phyloP scores from a whole-genome alignment of 2,113 vertebrate genomes.

The Silurus meridionalis region DNA sequence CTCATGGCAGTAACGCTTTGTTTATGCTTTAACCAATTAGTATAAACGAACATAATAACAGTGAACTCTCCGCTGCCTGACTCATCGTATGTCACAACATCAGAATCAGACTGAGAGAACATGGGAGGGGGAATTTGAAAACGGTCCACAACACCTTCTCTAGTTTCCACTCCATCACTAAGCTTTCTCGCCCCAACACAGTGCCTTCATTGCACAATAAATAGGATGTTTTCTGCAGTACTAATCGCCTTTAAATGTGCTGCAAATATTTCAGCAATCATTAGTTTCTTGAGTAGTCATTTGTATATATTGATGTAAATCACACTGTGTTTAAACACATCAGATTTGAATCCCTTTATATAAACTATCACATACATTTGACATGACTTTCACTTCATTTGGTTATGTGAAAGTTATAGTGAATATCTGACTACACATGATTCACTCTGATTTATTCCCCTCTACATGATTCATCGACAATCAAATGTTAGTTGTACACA shows the following conservation, averaged over 20 bases:
- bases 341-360: not conserved
- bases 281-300: not conserved
- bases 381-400: not conserved
- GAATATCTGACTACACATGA: not conserved
- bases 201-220: not conserved
- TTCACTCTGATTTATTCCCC: too few species aligned
- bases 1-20: not conserved
- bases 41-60: not conserved
- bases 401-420: not conserved
- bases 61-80: not conserved
- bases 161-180: not conserved
- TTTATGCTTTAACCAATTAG: not conserved
- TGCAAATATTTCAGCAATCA: not conserved
- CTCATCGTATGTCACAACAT: not conserved
- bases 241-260: not conserved
- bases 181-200: not conserved
- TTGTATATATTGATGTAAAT: not conserved
- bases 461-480: not conserved
- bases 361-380: not conserved
- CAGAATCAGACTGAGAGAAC: not conserved
- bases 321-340: not conserved
- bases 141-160: not conserved
- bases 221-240: not conserved
- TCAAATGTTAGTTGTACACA: too few species aligned
- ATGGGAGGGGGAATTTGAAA: constrained; percentile 33